A percentile compares a stretch with the other conserved stretches of the same genome.
These are phyloP conservation scores for Laterallus jamaicensis DNA, from an alignment of 2,113 vertebrate species.

Conservation along the genomic window DNA sequence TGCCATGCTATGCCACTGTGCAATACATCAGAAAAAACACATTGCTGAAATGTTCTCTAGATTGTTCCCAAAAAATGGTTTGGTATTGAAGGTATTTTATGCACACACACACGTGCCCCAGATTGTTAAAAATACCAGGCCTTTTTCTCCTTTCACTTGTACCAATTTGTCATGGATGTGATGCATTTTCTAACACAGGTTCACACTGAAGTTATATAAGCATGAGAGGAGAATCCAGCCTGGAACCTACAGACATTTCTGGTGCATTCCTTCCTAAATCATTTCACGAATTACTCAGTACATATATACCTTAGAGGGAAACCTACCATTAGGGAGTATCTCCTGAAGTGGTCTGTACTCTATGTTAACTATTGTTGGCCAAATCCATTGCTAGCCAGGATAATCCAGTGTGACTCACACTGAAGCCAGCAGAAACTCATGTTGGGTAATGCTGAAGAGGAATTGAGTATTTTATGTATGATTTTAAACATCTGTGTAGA, in stretches of 20 bases:
- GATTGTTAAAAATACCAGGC: neutral
- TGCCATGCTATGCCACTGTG: neutral
- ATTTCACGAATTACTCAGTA: neutral
- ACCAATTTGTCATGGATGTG: neutral
- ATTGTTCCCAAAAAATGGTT: neutral
- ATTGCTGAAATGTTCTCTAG: neutral
- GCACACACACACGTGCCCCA: neutral
- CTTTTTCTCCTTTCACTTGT: neutral
- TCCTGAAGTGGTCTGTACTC: neutral
- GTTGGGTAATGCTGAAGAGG: neutral
- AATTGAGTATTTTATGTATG: neutral
- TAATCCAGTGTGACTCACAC: neutral
- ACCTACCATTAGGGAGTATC: neutral
- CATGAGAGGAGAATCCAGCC: neutral
- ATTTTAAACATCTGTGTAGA: neutral
- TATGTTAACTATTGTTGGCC: neutral
- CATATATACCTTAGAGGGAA: neutral
- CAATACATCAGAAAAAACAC: conserved; percentile 42
- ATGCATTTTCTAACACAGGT: neutral
- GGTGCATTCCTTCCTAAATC: neutral
- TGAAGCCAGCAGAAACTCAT: neutral
- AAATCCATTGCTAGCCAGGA: neutral
- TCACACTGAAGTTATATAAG: neutral
- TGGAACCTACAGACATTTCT: neutral
- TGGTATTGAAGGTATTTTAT: neutral